Evolutionary conservation across 2,113 vertebrate species (phyloP), one percentile per base, ranked within the genome.

Genomic region (Paracanthobrama guichenoti): DNA sequence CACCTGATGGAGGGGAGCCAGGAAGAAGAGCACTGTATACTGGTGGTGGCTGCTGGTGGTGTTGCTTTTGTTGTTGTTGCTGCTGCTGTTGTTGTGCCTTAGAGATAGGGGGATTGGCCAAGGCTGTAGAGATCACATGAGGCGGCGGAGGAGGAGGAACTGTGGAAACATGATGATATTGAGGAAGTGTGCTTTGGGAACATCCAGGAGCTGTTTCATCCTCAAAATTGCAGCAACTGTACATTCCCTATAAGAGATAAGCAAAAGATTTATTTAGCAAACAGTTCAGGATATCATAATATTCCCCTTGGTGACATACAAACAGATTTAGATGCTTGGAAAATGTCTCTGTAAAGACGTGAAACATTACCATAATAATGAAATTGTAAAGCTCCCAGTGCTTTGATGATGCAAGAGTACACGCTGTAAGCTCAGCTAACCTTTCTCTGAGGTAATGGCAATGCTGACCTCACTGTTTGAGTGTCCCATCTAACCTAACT

Each of bases 151-250:
- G 89, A 16, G 90, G 86, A 11, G 94, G 89, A 91, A 94, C 91
- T 20, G 84, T 74, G 69, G 91, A 90, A 84, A 94, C 88, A 6
- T 91, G 89, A 89, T 94, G 93, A 84, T 93, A 94, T 67, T 92
- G 93, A 24, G 94, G 91, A 88, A 94, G 88, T 62, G 92, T 91
- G 88, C 80, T 88, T 88, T 92, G 91, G n/a, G 87, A 82, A 59
- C 90, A 90, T 86, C 90, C 89, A 2, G 89, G 85, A 24, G 87
- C 50, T 0, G 93, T 95, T 89, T 95, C 94, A 80, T 96, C 96
- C 87, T 97, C 96, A 3, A 96, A 95, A 87, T 94, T 95, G 92
- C 96, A 97, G 91, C 96, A 97, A 86, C 96, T 97, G 93, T 97
- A 97, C 96, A 97, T 97, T 57, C 96, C 96, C 96, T 97, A 92